These are phyloP conservation scores for Polydrusus tereticollis DNA, from an alignment of 2,888 invertebrate species.

Conservation along the genomic window DNA sequence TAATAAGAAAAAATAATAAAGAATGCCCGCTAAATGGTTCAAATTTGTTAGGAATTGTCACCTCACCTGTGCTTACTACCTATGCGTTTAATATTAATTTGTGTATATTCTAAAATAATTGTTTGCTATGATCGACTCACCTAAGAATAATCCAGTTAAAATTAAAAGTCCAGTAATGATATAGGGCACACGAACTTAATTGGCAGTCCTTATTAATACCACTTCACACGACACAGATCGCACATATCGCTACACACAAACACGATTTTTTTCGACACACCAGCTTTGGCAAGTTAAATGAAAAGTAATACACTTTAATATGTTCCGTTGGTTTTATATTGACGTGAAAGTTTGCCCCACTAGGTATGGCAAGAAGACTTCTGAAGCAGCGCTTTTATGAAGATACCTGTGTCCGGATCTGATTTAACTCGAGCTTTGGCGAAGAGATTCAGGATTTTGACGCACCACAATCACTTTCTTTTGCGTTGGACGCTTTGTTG, in stretches of 20 bases:
- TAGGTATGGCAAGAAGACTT: slow-evolving; percentile 59
- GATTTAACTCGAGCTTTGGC: slow-evolving; percentile 52
- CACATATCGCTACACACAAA: slow-evolving; percentile 50
- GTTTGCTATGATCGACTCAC: slow-evolving; percentile 28
- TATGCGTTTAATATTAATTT: slow-evolving; percentile 11
- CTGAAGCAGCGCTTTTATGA: slow-evolving; percentile 58
- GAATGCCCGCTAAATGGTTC: slow-evolving; percentile 12
- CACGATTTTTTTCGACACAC: slow-evolving; percentile 48
- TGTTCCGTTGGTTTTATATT: slow-evolving; percentile 67
- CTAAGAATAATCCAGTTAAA: slow-evolving; percentile 40
- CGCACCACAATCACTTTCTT: slow-evolving; percentile 60
- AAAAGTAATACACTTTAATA: slow-evolving; percentile 67
- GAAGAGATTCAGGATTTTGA: slow-evolving; percentile 59
- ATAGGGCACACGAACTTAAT: slow-evolving; percentile 35
- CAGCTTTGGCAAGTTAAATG: slow-evolving; percentile 54
- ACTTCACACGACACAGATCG: slow-evolving; percentile 51
- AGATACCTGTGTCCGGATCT: slow-evolving; percentile 59
- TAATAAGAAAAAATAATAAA: slow-evolving; percentile 39
- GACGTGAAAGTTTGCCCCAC: slow-evolving; percentile 68
- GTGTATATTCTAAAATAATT: slow-evolving; percentile 1
- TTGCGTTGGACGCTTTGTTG: slow-evolving; percentile 57
- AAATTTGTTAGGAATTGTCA: slow-evolving; percentile 6
- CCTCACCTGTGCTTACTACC: slow-evolving; percentile 13
- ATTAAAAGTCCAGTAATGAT: slow-evolving; percentile 37
- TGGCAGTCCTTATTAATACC: slow-evolving; percentile 50